Percentiles rank a stretch among this genome's conserved stretches.
Evolutionary conservation across 1,140 invertebrate genomes (phyloP).

Genomic region (Cotesia vestalis): DNA sequence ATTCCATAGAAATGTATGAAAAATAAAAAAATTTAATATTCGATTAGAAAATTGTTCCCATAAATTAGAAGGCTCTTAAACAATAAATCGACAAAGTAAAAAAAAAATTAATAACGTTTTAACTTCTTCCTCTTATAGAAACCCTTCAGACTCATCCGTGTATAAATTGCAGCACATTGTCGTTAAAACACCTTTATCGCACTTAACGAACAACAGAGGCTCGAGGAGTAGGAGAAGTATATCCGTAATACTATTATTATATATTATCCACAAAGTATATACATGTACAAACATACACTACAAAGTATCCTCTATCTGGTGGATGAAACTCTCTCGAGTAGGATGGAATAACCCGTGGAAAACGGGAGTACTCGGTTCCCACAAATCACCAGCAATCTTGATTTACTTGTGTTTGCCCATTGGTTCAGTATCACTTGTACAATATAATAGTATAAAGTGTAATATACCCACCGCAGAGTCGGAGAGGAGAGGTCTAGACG

Average conservation of each 20-base stretch:
- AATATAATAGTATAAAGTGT: slow-evolving; percentile 37
- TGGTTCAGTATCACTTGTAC: slow-evolving; percentile 57
- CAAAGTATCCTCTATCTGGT: slow-evolving; percentile 21
- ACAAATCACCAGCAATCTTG: slow-evolving; percentile 62
- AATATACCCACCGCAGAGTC: slow-evolving; percentile 29
- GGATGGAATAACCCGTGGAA: slow-evolving; percentile 29
- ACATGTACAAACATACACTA: too few relatives aligned
- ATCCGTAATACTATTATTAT: too few relatives aligned
- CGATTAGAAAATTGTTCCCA: too few relatives aligned
- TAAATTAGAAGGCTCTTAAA: too few relatives aligned
- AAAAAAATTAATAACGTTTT: neutral
- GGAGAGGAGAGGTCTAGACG: slow-evolving; percentile 17
- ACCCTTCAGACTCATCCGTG: neutral
- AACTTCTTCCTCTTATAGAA: too few relatives aligned
- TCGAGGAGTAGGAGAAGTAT: too few relatives aligned
- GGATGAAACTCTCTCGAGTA: slow-evolving; percentile 30
- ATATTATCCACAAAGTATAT: too few relatives aligned
- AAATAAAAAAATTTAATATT: too few relatives aligned
- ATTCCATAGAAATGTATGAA: too few relatives aligned
- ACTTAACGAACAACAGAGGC: neutral
- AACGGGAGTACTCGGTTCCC: slow-evolving; percentile 42
- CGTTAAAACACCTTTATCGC: slow-evolving; percentile 10
- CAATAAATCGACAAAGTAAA: neutral
- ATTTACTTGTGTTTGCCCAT: slow-evolving; percentile 62
- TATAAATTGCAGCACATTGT: slow-evolving; percentile 6